Base-by-base conservation (phyloP, 2,888 invertebrate species). In the Octodonta nipae region DNA sequence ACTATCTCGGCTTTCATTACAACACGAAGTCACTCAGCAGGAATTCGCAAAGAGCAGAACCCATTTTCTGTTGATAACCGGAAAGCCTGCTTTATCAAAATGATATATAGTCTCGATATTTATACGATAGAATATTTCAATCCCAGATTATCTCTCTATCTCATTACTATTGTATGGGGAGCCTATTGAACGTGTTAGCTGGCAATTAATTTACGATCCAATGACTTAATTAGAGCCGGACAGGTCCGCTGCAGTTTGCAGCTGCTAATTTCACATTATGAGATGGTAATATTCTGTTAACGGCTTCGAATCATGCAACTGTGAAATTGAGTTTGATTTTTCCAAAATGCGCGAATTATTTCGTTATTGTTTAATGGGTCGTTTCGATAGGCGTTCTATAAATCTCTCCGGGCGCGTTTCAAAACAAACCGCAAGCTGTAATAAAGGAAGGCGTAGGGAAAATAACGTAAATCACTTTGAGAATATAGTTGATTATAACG, bases 121-220 rank as follows among this genome's bases (percentile, higher is more conserved):
- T 38, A 38, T 28, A 34, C 26, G 24, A 26, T 34, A 38, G n/a
- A n/a, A 22, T 11, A 22, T 35, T 40, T 37, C 32, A 31, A 24
- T 28, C 15, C 13, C 26, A 30, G 37, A 31, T 40, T 40, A 40
- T 37, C 35, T 35, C 29, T 10, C 11, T n/a, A n/a, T n/a, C n/a
- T 30, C 34, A 34, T 37, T 37, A 37, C 35, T 34, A 40, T 37
- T 40, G 37, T 36, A 36, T 25, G 31, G n/a, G n/a, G 24, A 27
- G 24, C 34, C 39, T 39, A 39, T 42, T 37, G 35, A 37, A 39
- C 43, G 42, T 40, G 45, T 39, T 42, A 42, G 37, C 16, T 26
- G 32, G 42, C 48, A 51, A 51, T 51, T 49, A 51, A 50, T 48
- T 46, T 50, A 50, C 46, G 49, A 50, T 44, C 42, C 38, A 42